Evolutionary conservation across 2,888 invertebrate species (phyloP), one percentile per base, ranked within the genome.

Genomic region (Melanotus villosus): DNA sequence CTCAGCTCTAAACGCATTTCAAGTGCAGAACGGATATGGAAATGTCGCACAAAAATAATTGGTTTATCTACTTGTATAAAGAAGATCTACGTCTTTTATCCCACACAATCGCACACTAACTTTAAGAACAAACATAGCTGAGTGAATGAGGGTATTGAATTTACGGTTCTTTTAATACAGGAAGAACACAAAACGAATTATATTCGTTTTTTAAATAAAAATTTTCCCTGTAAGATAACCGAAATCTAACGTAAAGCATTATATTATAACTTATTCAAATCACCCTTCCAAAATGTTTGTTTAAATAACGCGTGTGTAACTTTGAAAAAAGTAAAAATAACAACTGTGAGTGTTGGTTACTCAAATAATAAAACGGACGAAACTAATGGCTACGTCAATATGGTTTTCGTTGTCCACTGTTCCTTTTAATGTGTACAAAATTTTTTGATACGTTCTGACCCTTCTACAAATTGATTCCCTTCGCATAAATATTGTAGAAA

Each of bases 21-120:
- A 68, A 76, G 73, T 74, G 69, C 67, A 74, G 71, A 75, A 70
- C 73, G 75, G 76, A 76, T 77, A 78, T 78, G 76, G 77, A 78
- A 78, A 77, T 77, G 75, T 77, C 76, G 74, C 76, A 75, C 75
- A 77, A 77, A 79, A 78, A 78, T 77, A 78, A 78, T 77, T 76
- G 77, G 77, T 78, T 77, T 75, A 73, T 77, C 74, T 73, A 72
- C 73, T 75, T 69, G 73, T 62, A 73, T 70, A 71, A 68, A 75
- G 73, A 72, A 65, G 71, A 70, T 62, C 70, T 65, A 52, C 59
- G 65, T 54, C 57, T 68, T 65, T 58, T 65, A 66, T 68, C 60
- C 60, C 36, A 68, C 65, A 71, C 68, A 60, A 68, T 67, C 70
- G 58, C 54, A 67, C 54, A 68, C 63, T 63, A 63, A 63, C 63